phyloP scores from a whole-genome alignment of 1,140 invertebrate species.

The Heliothis virescens region DNA sequence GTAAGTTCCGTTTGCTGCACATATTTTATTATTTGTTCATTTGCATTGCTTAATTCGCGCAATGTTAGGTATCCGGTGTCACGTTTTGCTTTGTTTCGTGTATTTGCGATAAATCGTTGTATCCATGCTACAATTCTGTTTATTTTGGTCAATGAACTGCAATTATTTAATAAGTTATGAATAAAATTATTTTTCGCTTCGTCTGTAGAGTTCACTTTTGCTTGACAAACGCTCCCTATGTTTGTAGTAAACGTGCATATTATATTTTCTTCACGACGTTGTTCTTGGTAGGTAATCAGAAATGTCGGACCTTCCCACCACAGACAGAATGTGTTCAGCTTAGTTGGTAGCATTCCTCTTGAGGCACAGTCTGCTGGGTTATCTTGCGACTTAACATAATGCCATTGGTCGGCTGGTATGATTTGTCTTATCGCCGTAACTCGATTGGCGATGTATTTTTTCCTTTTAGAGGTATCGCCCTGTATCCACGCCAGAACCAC shows the following conservation, averaged over 20 bases:
- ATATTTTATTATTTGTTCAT: not conserved
- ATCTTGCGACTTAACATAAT: slow-evolving; percentile 29
- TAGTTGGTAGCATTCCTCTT: slow-evolving; percentile 15
- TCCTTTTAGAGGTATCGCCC: slow-evolving; percentile 24
- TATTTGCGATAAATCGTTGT: not conserved
- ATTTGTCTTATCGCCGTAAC: not conserved
- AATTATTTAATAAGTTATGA: not conserved
- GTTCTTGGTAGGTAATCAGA: not conserved
- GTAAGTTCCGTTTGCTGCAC: not conserved
- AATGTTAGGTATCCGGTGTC: not conserved
- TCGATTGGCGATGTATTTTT: slow-evolving; percentile 42
- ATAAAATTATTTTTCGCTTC: not conserved
- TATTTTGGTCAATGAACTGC: not conserved
- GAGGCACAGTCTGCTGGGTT: slow-evolving; percentile 32
- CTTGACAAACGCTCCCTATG: not conserved
- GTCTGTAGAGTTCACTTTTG: not conserved
- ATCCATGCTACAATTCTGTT: slow-evolving; percentile 1
- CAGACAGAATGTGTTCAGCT: slow-evolving; percentile 3
- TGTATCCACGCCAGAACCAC: slow-evolving; percentile 52
- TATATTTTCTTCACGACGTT: not conserved
- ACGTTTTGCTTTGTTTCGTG: not conserved
- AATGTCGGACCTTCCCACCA: slow-evolving; percentile 21
- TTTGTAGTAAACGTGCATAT: not conserved
- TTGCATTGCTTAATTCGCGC: not conserved
- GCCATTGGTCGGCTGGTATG: not conserved